phyloP scores from a whole-genome alignment of 1,140 invertebrate species.

The Zaprionus vittiger region DNA sequence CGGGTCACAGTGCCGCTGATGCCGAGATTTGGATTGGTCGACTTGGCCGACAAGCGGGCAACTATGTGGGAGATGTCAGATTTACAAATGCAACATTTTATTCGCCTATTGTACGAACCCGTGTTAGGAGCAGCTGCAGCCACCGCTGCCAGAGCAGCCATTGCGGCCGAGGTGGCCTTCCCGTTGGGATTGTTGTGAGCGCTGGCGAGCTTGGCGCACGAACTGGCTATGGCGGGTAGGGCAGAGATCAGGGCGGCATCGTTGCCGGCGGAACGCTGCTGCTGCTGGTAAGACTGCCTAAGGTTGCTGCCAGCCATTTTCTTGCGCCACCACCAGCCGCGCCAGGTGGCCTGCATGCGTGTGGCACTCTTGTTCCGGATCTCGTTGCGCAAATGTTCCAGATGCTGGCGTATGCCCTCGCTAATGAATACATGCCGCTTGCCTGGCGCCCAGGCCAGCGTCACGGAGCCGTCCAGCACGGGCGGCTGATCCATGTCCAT shows the following conservation, averaged over 20 bases:
- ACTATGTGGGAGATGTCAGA: conserved; percentile 27
- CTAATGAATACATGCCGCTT: conserved; percentile 97
- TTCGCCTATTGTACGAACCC: conserved; percentile 19
- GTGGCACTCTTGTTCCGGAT: conserved; percentile 91
- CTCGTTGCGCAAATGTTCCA: conserved; percentile 92
- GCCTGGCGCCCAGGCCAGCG: conserved; percentile 89
- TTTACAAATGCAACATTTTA: neutral
- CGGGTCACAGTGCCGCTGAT: conserved; percentile 85
- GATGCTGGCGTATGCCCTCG: conserved; percentile 94
- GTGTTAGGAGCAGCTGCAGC: conserved; percentile 60
- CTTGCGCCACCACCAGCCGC: conserved; percentile 90
- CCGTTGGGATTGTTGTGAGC: conserved; percentile 47
- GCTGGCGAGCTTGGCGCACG: conserved; percentile 42
- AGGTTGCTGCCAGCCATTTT: conserved; percentile 87
- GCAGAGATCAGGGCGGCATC: conserved; percentile 23
- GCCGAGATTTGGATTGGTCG: conserved; percentile 57
- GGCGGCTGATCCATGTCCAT: conserved; percentile 85
- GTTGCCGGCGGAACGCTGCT: conserved; percentile 22
- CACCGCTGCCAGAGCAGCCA: conserved; percentile 62
- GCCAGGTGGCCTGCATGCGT: conserved; percentile 92
- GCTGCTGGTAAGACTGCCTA: conserved; percentile 33
- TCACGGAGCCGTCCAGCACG: conserved; percentile 77
- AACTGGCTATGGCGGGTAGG: conserved; percentile 27
- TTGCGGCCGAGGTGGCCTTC: conserved; percentile 56
- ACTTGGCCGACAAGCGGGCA: conserved; percentile 75